Conservation (phyloP, 1,140 invertebrate genomes). For the Anastrepha obliqua region DNA sequence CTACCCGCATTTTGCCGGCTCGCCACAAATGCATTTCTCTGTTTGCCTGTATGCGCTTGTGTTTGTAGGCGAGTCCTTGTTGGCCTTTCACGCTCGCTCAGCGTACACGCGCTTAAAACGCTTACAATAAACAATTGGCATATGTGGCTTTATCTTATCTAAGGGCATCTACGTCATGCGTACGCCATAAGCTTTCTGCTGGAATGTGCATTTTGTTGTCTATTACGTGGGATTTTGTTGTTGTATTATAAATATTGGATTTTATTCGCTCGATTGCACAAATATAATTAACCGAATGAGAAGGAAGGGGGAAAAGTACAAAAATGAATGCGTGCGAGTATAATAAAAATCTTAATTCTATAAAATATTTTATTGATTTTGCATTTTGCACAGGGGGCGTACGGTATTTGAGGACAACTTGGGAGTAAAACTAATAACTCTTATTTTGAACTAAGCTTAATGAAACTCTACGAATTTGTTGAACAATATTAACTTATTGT, state of each 20-base stretch:
- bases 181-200: neutral
- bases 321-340: neutral
- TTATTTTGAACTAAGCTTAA: too few species aligned
- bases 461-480: too few species aligned
- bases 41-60: neutral
- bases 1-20: neutral
- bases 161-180: neutral
- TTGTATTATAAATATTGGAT: slow-evolving; percentile 40
- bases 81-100: neutral
- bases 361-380: too few species aligned
- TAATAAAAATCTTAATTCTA: too few species aligned
- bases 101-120: neutral
- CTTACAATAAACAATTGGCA: slow-evolving; percentile 25
- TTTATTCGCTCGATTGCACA: neutral
- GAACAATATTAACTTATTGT: too few species aligned
- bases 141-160: slow-evolving; percentile 42
- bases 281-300: neutral
- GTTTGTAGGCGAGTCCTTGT: neutral
- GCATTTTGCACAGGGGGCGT: too few species aligned
- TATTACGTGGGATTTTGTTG: slow-evolving; percentile 9
- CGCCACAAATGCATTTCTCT: neutral
- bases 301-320: neutral
- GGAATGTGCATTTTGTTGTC: slow-evolving; percentile 1
- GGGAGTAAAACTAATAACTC: too few species aligned
- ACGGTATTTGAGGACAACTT: too few species aligned